These are phyloP conservation scores for Glossophaga mutica DNA, from an alignment of 2,797 vertebrate genomes.

Conservation along the genomic window DNA sequence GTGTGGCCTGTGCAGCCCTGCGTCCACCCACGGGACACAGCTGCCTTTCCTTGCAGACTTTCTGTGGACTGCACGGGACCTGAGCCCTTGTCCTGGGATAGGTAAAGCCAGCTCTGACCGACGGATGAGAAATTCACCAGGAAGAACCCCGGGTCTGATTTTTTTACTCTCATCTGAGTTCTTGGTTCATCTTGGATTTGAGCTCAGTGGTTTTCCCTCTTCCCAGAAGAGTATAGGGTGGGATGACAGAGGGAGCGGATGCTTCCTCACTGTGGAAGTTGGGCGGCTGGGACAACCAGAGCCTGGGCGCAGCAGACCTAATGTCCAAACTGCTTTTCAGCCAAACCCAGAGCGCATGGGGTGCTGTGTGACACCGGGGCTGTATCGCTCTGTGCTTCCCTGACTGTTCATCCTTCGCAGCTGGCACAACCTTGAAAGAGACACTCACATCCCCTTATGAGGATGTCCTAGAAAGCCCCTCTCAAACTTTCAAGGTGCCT, in stretches of 20 bases:
- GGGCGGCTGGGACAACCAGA: background rate
- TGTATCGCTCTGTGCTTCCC: background rate
- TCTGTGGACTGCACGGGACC: background rate
- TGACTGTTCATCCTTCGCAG: background rate
- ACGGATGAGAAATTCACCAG: background rate
- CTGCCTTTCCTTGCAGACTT: background rate
- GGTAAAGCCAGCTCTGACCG: background rate
- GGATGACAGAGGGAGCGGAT: background rate
- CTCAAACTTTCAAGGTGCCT: background rate
- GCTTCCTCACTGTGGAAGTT: no score
- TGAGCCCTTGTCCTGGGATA: background rate
- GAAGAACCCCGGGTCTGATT: background rate
- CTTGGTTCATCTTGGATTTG: background rate
- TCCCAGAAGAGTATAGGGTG: background rate
- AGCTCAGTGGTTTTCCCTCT: background rate
- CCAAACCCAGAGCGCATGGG: background rate
- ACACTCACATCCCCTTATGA: background rate
- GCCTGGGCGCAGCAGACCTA: background rate
- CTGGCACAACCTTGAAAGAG: background rate
- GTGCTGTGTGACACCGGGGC: rapidly evolving
- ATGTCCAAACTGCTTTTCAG: background rate
- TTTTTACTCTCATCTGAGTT: background rate
- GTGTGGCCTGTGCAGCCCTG: rapidly evolving
- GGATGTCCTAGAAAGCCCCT: background rate
- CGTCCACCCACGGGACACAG: background rate